A percentile compares a stretch with the other conserved stretches of the same genome.
Evolutionary conservation across 2,113 vertebrate species (phyloP).

Genomic region (Menura novaehollandiae): DNA sequence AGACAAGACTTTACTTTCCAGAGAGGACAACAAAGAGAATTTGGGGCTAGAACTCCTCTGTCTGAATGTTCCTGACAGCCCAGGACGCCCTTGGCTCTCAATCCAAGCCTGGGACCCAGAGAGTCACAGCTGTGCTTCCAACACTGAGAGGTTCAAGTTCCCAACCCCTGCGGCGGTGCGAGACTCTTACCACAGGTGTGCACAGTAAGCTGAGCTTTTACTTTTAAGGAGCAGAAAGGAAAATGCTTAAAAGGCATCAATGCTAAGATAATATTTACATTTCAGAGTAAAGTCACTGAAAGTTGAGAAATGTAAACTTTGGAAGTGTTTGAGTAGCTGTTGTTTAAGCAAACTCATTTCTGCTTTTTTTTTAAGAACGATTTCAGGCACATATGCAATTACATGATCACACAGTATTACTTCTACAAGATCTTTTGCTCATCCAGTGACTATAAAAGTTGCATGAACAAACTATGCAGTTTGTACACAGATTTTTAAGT

Average conservation of each 20-base stretch:
- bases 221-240: not conserved
- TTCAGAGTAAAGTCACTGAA: not conserved
- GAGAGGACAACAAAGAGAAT: not conserved
- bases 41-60: not conserved
- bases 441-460: not conserved
- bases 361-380: not conserved
- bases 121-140: not conserved
- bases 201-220: not conserved
- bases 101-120: not conserved
- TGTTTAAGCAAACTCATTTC: constrained; percentile 30
- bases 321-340: constrained; percentile 55
- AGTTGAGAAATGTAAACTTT: constrained; percentile 37
- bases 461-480: not conserved
- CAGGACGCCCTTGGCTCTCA: not conserved
- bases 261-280: constrained; percentile 40
- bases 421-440: not conserved
- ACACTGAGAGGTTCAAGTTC: not conserved
- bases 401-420: not conserved
- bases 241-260: not conserved
- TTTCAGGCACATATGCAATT: not conserved
- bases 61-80: rapidly evolving
- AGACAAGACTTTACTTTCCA: not conserved
- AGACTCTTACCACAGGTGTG: not conserved
- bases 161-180: rapidly evolving
- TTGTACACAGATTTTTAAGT: not conserved